Conservation (phyloP, 2,888 invertebrate genomes). For the Drosophila mimetica region DNA sequence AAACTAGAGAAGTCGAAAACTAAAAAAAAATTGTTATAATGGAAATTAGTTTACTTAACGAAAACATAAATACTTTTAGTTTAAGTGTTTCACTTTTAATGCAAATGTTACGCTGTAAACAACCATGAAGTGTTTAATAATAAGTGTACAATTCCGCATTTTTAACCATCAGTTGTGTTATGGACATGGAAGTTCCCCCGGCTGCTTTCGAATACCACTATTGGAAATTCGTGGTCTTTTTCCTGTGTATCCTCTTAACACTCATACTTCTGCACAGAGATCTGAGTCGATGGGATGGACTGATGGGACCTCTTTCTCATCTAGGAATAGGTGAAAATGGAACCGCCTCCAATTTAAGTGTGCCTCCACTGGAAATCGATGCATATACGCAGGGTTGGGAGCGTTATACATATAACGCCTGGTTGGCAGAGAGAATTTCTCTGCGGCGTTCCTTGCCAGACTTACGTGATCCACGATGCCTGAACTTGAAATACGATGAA, state of each 20-base stretch:
- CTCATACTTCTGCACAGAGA: not conserved
- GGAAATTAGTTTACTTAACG: not conserved
- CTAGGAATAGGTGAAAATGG: constrained; percentile 4
- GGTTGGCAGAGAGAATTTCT: constrained; percentile 57
- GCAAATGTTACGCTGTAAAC: not conserved
- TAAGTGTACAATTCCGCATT: no score
- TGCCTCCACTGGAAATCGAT: not conserved
- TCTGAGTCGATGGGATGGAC: constrained; percentile 10
- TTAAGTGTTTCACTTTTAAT: not conserved
- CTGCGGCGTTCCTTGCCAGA: constrained; percentile 34
- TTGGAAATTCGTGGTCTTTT: not conserved
- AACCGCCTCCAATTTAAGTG: not conserved
- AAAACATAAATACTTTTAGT: not conserved
- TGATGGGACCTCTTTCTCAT: not conserved
- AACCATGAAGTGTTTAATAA: not conserved
- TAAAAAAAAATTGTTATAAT: no score
- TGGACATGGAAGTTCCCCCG: not conserved
- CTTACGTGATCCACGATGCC: constrained; percentile 43
- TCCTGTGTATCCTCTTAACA: not conserved
- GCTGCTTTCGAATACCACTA: not conserved
- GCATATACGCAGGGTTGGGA: constrained; percentile 32
- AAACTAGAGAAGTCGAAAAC: no score
- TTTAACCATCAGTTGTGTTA: not conserved
- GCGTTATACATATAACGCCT: constrained; percentile 29
- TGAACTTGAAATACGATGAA: not conserved